phyloP scores from a whole-genome alignment of 2,888 invertebrate species.

The Dicranocentrus wangi region DNA sequence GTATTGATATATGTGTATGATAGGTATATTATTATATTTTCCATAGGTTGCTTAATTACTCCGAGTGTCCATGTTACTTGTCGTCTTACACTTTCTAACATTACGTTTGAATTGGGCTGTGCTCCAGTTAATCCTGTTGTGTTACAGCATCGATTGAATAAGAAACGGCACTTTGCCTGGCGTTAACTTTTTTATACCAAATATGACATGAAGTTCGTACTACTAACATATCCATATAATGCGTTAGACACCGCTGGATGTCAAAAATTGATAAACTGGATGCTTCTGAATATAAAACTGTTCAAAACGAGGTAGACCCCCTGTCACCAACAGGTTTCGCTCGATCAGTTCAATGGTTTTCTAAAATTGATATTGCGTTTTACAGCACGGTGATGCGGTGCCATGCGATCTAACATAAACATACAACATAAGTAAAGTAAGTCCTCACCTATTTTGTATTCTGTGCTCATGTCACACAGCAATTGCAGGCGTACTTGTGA shows the following conservation, averaged over 20 bases:
- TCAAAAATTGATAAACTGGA: neutral
- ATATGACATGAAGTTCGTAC: neutral
- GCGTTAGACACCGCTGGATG: neutral
- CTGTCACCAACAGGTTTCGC: conserved; percentile 13
- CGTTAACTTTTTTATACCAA: neutral
- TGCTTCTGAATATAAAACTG: neutral
- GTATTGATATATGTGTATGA: no score
- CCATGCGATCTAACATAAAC: neutral
- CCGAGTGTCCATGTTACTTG: no score
- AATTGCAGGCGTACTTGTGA: neutral
- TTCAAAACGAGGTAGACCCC: neutral
- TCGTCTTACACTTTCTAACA: neutral
- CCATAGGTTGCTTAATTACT: no score
- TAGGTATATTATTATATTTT: no score
- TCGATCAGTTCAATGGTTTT: neutral
- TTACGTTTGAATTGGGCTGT: neutral
- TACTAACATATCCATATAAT: neutral
- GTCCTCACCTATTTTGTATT: neutral
- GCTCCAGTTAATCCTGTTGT: no score
- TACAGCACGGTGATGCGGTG: neutral
- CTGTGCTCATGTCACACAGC: neutral
- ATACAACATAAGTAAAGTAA: neutral
- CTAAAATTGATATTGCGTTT: neutral
- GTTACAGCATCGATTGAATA: no score
- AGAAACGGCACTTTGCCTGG: neutral